Percentiles rank a stretch among this genome's conserved stretches.
These are phyloP conservation scores for Stigmatopora argus DNA, from an alignment of 2,113 vertebrate species.

Conservation along the genomic window DNA sequence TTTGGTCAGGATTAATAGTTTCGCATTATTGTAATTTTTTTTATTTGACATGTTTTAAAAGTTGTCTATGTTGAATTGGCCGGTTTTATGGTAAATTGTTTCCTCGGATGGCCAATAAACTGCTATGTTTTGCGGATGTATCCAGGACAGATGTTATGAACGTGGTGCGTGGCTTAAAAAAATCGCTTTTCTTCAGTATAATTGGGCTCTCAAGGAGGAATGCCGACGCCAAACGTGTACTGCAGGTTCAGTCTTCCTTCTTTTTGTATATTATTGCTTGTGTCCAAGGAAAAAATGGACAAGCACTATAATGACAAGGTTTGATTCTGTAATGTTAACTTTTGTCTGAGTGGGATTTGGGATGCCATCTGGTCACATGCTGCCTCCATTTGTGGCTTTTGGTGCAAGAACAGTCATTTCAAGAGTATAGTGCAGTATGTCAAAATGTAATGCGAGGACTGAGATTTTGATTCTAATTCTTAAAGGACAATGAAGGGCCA, in stretches of 20 bases:
- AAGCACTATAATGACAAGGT: constrained; percentile 6
- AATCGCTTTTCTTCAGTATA: not conserved
- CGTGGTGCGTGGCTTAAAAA: not conserved
- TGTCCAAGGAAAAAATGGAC: not conserved
- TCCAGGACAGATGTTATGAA: not conserved
- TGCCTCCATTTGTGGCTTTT: not conserved
- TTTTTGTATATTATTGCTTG: not conserved
- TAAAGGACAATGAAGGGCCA: too few species aligned
- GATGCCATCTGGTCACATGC: not conserved
- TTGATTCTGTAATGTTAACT: constrained; percentile 3
- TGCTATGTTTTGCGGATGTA: too few species aligned
- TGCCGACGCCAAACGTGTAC: not conserved
- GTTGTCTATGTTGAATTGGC: too few species aligned
- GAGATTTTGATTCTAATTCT: not conserved
- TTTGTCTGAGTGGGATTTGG: not conserved
- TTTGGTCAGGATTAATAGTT: too few species aligned
- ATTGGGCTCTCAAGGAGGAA: not conserved
- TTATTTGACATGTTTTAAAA: not conserved
- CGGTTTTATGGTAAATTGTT: too few species aligned
- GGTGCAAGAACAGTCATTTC: not conserved
- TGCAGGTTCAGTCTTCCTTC: not conserved
- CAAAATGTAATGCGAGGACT: not conserved
- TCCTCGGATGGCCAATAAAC: too few species aligned
- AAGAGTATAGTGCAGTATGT: constrained; percentile 3
- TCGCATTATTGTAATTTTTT: not conserved